Conservation (phyloP, 2,797 vertebrate species). For the Eospalax fontanierii region DNA sequence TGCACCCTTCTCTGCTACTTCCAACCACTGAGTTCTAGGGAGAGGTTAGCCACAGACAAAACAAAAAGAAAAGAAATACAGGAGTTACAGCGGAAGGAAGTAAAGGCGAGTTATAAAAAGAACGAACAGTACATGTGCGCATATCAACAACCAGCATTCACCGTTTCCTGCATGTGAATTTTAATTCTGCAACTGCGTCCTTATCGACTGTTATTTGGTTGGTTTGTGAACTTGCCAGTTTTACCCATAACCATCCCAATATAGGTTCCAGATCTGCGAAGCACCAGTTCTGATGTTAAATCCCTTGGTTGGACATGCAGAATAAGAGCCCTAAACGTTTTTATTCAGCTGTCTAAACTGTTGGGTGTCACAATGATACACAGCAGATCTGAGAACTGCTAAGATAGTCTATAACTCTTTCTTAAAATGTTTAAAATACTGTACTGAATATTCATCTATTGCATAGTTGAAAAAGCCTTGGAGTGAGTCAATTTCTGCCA, state of each 20-base stretch:
- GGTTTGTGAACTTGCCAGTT: background rate
- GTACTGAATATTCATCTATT: constrained; percentile 11
- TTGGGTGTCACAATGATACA: background rate
- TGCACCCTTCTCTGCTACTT: constrained; percentile 90
- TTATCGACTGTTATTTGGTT: background rate
- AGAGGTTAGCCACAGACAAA: constrained; percentile 87
- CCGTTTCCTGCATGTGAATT: background rate
- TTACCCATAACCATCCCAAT: background rate
- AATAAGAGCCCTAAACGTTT: background rate
- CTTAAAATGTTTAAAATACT: background rate
- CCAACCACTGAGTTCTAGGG: constrained; percentile 90
- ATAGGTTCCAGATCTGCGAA: background rate
- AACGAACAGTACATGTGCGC: constrained; percentile 48
- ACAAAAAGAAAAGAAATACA: constrained; percentile 84
- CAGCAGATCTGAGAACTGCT: background rate
- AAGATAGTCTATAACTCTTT: background rate
- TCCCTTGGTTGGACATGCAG: background rate
- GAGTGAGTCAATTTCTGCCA: background rate
- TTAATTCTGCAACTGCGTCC: background rate
- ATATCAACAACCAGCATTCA: background rate
- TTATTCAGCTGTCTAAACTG: background rate
- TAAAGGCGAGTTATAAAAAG: constrained; percentile 74
- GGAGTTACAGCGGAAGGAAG: constrained; percentile 80
- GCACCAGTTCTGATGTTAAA: background rate
- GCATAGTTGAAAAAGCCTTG: background rate